A percentile compares a stretch with the other conserved stretches of the same genome.
Evolutionary conservation across 2,113 vertebrate species (phyloP).

Genomic region (Poeciliopsis retropinna): DNA sequence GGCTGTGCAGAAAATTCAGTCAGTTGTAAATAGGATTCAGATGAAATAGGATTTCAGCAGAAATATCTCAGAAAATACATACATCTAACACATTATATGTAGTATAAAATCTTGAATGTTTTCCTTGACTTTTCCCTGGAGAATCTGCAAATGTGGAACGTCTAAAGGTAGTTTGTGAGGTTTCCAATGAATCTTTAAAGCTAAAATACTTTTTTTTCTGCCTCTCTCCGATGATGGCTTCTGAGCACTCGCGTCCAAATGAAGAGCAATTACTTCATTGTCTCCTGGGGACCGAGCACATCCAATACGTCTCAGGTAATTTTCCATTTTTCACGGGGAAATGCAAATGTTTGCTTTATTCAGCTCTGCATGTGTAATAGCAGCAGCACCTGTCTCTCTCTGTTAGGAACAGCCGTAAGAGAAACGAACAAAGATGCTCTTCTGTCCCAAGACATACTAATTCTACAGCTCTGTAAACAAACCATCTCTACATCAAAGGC

Average conservation of each 20-base stretch:
- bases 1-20: slow-evolving; percentile 19
- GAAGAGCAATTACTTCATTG: slow-evolving; percentile 66
- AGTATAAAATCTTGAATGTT: slow-evolving; percentile 17
- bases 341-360: slow-evolving; percentile 8
- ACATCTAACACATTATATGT: slow-evolving; percentile 20
- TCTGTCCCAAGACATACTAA: slow-evolving; percentile 45
- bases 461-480: slow-evolving; percentile 36
- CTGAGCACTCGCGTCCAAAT: slow-evolving; percentile 63
- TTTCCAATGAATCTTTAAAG: slow-evolving; percentile 71
- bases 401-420: slow-evolving; percentile 32
- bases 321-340: slow-evolving; percentile 26
- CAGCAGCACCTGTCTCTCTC: slow-evolving; percentile 25
- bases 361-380: background rate
- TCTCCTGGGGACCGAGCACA: slow-evolving; percentile 40
- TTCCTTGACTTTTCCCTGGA: slow-evolving; percentile 41
- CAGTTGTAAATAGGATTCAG: slow-evolving; percentile 3
- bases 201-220: slow-evolving; percentile 35
- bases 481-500: slow-evolving; percentile 59
- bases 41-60: too few species aligned
- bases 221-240: slow-evolving; percentile 31
- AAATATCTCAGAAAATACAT: slow-evolving; percentile 45
- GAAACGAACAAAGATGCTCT: slow-evolving; percentile 36
- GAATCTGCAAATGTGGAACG: slow-evolving; percentile 43
- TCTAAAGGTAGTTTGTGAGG: slow-evolving; percentile 43
- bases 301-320: slow-evolving; percentile 41